A percentile compares a stretch with the other conserved stretches of the same genome.
Evolutionary conservation across 1,140 invertebrate genomes (phyloP).

Genomic region (Ceratitis capitata): DNA sequence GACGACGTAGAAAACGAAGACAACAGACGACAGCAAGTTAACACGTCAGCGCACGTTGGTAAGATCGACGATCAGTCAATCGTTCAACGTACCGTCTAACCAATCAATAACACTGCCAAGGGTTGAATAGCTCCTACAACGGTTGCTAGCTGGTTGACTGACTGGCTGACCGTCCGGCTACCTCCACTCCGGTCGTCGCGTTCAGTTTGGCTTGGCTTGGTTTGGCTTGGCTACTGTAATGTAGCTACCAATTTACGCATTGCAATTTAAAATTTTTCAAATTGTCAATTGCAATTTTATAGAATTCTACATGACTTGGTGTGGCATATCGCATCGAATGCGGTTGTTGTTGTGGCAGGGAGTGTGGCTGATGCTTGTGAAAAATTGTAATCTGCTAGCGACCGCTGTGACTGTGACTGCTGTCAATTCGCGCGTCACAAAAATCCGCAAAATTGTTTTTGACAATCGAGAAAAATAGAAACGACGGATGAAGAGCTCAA

Average conservation of each 20-base stretch:
- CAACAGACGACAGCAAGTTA: conserved; percentile 1
- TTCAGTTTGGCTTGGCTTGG: background rate
- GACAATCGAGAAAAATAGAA: conserved; percentile 43
- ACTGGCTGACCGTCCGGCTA: background rate
- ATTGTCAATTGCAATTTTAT: conserved; percentile 42
- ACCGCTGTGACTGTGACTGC: background rate
- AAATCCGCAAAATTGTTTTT: conserved; percentile 52
- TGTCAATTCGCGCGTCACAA: conserved; percentile 49
- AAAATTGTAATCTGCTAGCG: background rate
- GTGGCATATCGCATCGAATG: background rate
- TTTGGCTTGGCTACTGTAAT: background rate
- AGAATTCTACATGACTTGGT: conserved; percentile 5
- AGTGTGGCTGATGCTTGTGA: background rate
- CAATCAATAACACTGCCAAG: background rate
- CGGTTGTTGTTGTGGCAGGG: background rate
- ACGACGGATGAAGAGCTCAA: background rate
- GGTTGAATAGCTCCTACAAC: background rate
- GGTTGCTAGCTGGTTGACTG: background rate
- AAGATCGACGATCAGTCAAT: background rate
- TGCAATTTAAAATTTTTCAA: conserved; percentile 48
- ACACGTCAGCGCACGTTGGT: background rate
- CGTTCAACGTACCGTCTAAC: background rate
- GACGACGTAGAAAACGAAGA: background rate
- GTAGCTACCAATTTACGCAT: conserved; percentile 43
- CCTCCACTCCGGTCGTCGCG: background rate